Conservation (phyloP, 1,140 invertebrate species). For the Hermetia illucens region DNA sequence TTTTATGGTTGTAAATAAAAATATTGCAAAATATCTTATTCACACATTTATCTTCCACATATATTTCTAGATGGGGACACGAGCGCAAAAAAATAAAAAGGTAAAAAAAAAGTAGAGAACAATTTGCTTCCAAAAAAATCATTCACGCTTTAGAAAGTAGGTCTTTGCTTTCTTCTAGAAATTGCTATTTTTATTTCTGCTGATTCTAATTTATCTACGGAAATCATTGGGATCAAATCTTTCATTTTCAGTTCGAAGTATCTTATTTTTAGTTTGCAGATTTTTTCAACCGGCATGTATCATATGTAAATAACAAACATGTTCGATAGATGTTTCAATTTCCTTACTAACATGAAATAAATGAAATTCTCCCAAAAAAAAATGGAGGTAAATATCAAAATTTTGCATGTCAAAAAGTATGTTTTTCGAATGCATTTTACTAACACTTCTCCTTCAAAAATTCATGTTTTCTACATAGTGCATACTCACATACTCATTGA, state of each 20-base stretch:
- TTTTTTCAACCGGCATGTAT: too few species aligned
- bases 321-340: too few species aligned
- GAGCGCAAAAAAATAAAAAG: constrained; percentile 27
- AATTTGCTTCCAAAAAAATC: neutral
- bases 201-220: neutral
- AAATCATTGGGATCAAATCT: too few species aligned
- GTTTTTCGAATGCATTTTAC: neutral
- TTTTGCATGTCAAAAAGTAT: too few species aligned
- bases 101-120: constrained; percentile 4
- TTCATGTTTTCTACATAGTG: neutral
- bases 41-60: neutral
- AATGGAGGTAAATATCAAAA: neutral
- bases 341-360: too few species aligned
- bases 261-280: too few species aligned
- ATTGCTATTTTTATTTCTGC: neutral
- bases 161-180: neutral
- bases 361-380: neutral
- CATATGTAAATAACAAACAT: too few species aligned
- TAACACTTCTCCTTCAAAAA: neutral
- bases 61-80: constrained; percentile 26
- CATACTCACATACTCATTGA: neutral
- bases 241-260: too few species aligned
- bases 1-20: neutral
- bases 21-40: neutral
- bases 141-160: neutral